Evolutionary conservation across 1,140 invertebrate genomes (phyloP).

Genomic region (Neodiprion fabricii): DNA sequence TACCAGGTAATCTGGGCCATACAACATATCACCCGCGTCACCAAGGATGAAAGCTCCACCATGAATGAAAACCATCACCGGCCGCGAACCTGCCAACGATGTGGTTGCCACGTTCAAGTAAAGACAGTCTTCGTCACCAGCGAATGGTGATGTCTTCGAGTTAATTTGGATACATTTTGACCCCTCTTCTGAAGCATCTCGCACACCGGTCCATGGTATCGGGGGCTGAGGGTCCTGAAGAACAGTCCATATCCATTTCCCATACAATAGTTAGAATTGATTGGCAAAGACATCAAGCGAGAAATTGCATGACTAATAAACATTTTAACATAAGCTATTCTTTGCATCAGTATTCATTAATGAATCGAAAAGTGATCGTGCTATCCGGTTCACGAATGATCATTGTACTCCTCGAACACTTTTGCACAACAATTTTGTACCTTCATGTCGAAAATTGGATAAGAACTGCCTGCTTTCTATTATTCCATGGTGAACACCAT

Average conservation of each 20-base stretch:
- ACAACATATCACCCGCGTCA: conserved; percentile 50
- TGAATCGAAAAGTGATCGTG: conserved; percentile 1
- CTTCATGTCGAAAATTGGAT: too few species aligned
- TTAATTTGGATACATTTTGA: conserved; percentile 30
- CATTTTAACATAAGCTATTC: background rate
- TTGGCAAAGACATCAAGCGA: background rate
- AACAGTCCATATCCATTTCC: background rate
- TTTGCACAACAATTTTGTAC: background rate
- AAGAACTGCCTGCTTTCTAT: too few species aligned
- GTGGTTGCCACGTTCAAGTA: conserved; percentile 82
- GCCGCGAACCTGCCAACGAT: conserved; percentile 56
- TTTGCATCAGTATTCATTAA: conserved; percentile 11
- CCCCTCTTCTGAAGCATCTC: conserved; percentile 35
- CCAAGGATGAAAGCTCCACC: conserved; percentile 70
- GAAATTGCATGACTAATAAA: background rate
- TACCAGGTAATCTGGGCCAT: conserved; percentile 63
- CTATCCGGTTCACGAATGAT: background rate
- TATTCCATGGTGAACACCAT: too few species aligned
- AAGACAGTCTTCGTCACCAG: conserved; percentile 76
- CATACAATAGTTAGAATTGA: background rate
- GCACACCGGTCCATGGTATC: conserved; percentile 38
- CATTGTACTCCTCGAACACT: background rate
- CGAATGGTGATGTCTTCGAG: conserved; percentile 29
- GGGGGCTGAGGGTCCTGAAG: conserved; percentile 39
- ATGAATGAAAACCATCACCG: conserved; percentile 76